Percentiles rank a stretch among this genome's conserved stretches.
Conservation (phyloP, 2,113 vertebrate species). For the Dasyurus viverrinus region DNA sequence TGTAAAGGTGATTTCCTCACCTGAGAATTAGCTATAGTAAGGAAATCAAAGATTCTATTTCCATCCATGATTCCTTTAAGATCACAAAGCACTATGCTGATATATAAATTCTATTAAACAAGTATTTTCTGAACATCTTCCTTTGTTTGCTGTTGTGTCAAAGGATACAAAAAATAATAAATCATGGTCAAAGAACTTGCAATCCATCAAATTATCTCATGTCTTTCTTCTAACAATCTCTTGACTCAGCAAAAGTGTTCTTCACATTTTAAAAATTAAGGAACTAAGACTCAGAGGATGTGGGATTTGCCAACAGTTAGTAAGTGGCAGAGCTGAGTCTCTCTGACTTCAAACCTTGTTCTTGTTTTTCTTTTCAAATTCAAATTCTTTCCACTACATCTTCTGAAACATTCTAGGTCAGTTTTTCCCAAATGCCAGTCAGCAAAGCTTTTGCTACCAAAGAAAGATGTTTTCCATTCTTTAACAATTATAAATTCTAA, state of each 20-base stretch:
- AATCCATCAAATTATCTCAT: not conserved
- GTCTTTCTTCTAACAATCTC: not conserved
- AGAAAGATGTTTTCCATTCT: not conserved
- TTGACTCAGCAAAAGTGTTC: not conserved
- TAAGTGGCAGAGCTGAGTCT: not conserved
- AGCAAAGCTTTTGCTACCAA: not conserved
- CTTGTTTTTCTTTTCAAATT: not conserved
- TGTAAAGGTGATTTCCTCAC: not conserved
- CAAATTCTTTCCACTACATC: not conserved
- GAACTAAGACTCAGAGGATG: not conserved
- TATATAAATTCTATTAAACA: not conserved
- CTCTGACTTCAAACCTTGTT: not conserved
- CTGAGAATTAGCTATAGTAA: not conserved
- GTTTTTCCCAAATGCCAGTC: not conserved
- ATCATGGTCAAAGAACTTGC: not conserved
- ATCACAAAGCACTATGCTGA: not conserved
- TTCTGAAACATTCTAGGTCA: not conserved
- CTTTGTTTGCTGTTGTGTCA: not conserved
- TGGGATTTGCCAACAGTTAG: not conserved
- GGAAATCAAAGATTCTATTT: not conserved
- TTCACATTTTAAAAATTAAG: not conserved
- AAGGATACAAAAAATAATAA: not conserved
- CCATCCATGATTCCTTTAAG: not conserved
- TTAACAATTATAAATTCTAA: not conserved
- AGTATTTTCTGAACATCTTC: not conserved